These are phyloP conservation scores for Illadopsis cleaveri DNA, from an alignment of 2,113 vertebrate species.

Conservation along the genomic window DNA sequence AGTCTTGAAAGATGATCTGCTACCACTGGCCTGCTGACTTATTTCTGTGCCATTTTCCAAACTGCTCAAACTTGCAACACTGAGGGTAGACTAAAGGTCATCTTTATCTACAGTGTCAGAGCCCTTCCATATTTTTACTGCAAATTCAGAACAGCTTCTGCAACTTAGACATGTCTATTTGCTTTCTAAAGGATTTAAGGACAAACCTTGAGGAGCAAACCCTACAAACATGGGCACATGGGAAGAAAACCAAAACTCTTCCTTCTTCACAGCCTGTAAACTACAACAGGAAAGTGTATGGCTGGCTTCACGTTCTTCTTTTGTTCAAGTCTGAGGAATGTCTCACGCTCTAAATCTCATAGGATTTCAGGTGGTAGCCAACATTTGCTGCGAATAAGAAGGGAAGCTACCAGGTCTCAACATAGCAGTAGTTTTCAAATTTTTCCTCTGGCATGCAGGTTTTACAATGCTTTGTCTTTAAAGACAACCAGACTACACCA, in stretches of 20 bases:
- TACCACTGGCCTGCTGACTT: not conserved
- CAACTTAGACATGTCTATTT: not conserved
- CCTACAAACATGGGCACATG: not conserved
- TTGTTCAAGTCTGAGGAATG: not conserved
- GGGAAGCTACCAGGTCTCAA: not conserved
- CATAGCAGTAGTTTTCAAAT: not conserved
- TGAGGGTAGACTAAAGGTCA: not conserved
- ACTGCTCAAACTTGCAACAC: not conserved
- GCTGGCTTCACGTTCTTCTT: not conserved
- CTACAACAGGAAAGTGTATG: fast-evolving
- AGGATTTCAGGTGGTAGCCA: not conserved
- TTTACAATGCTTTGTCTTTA: not conserved
- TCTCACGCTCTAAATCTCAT: not conserved
- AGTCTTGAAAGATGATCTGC: not conserved
- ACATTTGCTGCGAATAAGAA: not conserved
- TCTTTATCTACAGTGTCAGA: not conserved
- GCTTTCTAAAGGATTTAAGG: not conserved
- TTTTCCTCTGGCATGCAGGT: not conserved
- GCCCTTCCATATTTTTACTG: not conserved
- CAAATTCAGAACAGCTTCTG: not conserved
- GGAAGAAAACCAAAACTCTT: not conserved
- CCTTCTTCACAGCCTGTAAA: not conserved
- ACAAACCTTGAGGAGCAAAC: not conserved
- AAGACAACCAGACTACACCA: not conserved
- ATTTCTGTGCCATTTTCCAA: not conserved